Evolutionary conservation across 2,888 invertebrate species (phyloP).

Genomic region (Thyatira batis): DNA sequence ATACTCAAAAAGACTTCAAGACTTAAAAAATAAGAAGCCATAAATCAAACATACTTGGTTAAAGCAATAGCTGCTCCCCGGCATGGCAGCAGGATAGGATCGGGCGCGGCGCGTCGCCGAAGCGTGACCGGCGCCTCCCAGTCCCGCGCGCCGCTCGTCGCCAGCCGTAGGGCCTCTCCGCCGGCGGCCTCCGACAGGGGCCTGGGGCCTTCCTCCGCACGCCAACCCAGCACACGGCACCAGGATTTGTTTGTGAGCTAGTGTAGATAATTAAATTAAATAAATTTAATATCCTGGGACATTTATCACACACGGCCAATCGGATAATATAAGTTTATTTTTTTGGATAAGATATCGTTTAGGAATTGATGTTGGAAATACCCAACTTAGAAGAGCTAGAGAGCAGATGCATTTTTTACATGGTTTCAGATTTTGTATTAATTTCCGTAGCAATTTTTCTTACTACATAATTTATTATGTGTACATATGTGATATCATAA

Average conservation of each 20-base stretch:
- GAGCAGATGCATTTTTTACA: no score
- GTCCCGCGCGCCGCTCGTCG: constrained; percentile 84
- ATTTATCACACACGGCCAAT: neutral
- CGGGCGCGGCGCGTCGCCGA: constrained; percentile 90
- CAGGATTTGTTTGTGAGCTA: constrained; percentile 94
- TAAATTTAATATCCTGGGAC: neutral
- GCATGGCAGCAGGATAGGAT: constrained; percentile 78
- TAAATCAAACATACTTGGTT: constrained; percentile 47
- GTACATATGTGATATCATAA: no score
- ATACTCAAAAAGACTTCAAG: no score
- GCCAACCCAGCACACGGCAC: constrained; percentile 89
- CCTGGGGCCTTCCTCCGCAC: constrained; percentile 62
- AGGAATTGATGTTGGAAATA: no score
- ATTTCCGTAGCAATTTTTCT: no score
- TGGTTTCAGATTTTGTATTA: no score
- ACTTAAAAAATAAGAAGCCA: neutral
- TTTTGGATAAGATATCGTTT: no score
- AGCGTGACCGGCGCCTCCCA: constrained; percentile 90
- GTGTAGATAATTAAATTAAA: neutral
- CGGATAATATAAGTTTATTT: no score
- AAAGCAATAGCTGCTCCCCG: constrained; percentile 69
- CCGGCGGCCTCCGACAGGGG: constrained; percentile 67
- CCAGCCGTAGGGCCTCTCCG: constrained; percentile 79
- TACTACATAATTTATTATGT: no score
- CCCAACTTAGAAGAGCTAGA: no score